These are phyloP conservation scores for Lithobates sylvaticus DNA, from an alignment of 2,797 vertebrate species.

Conservation along the genomic window DNA sequence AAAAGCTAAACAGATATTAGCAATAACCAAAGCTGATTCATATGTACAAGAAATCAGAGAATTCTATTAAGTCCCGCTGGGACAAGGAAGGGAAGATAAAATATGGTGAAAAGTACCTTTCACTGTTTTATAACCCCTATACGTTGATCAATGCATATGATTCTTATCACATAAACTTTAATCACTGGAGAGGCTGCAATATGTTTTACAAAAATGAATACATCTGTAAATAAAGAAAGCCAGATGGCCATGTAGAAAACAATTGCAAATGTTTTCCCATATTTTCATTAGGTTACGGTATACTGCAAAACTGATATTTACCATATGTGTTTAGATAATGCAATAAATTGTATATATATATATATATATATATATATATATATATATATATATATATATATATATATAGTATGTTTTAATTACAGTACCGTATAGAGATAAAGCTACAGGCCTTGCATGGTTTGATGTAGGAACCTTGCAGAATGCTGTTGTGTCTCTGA, in stretches of 20 bases:
- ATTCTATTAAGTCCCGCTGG: neutral
- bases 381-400: no score
- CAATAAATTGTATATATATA: neutral
- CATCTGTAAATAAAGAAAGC: constrained; percentile 48
- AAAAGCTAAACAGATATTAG: neutral
- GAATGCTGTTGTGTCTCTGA: no score
- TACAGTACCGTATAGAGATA: no score
- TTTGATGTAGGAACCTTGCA: no score
- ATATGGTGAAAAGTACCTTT: neutral
- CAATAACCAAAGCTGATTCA: neutral
- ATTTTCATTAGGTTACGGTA: constrained; percentile 30
- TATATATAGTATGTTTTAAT: neutral
- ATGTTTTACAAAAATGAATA: constrained; percentile 7
- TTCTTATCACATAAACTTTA: constrained; percentile 19
- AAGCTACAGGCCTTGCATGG: no score
- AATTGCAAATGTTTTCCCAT: constrained; percentile 20
- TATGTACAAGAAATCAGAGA: neutral
- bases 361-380: no score
- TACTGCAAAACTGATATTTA: constrained; percentile 21
- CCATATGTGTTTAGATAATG: constrained; percentile 32
- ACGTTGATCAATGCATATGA: constrained; percentile 19
- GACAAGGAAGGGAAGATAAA: neutral
- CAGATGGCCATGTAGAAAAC: constrained; percentile 32
- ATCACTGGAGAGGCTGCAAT: constrained; percentile 1
- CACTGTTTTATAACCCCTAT: constrained; percentile 2